A percentile compares a stretch with the other conserved stretches of the same genome.
phyloP scores from a whole-genome alignment of 2,113 vertebrate species.

The Passer montanus region DNA sequence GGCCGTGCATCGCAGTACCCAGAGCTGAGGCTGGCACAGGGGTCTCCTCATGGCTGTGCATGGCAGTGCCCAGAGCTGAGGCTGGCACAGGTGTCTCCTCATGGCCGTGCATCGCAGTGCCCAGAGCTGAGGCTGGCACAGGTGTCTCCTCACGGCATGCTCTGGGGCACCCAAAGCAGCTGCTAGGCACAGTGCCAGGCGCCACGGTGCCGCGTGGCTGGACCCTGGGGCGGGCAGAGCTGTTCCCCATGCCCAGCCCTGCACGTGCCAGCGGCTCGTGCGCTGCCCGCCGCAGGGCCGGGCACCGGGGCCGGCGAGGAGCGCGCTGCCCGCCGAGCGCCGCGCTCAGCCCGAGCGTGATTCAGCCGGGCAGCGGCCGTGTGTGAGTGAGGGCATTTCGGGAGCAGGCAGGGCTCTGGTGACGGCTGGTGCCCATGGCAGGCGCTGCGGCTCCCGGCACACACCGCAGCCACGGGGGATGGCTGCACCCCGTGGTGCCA shows the following conservation, averaged over 20 bases:
- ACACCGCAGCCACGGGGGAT: fast-evolving
- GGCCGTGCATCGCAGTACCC: background rate
- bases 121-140: too few relatives aligned
- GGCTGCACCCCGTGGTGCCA: fast-evolving
- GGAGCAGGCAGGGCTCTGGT: background rate
- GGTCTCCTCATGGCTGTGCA: fast-evolving
- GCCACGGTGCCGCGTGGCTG: fast-evolving
- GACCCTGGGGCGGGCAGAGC: fast-evolving
- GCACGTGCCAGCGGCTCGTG: background rate
- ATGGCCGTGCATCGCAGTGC: too few relatives aligned
- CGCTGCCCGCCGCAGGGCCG: fast-evolving
- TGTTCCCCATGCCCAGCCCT: fast-evolving
- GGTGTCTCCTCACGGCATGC: fast-evolving
- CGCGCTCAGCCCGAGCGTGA: background rate
- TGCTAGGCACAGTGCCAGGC: background rate
- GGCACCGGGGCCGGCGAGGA: background rate
- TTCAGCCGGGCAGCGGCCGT: background rate
- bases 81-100: fast-evolving
- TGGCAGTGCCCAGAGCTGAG: background rate
- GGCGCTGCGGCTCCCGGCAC: background rate
- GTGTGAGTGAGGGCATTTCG: background rate
- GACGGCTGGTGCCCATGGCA: background rate
- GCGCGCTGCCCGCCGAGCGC: background rate
- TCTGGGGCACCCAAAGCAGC: background rate
- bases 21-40: fast-evolving